Evolutionary conservation across 64 coral and sea anemone genomes (phyloP).

Genomic region (Actinia equina): DNA sequence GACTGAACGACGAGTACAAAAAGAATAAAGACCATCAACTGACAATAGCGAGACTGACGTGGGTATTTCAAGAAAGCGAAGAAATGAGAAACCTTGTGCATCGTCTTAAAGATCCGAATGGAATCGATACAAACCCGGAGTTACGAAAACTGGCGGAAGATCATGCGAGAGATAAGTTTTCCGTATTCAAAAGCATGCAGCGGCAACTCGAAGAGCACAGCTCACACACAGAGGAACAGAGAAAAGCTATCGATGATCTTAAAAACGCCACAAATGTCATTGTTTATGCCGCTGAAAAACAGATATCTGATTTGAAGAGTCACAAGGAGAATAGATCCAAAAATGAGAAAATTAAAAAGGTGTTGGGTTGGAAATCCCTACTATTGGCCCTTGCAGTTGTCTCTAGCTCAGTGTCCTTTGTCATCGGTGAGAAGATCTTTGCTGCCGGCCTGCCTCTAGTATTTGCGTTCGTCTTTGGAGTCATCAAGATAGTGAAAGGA

Average conservation of each 20-base stretch:
- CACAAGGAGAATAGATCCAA: neutral
- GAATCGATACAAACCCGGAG: neutral
- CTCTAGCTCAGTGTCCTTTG: neutral
- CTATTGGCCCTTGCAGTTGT: neutral
- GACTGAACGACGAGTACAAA: conserved; percentile 39
- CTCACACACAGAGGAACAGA: conserved; percentile 27
- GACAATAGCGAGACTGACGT: neutral
- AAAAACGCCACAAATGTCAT: conserved; percentile 13
- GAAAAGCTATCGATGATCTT: conserved; percentile 13
- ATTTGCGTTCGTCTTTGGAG: neutral
- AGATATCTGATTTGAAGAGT: neutral
- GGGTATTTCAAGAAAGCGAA: conserved; percentile 1
- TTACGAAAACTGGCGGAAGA: conserved; percentile 18
- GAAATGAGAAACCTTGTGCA: neutral
- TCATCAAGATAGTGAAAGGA: neutral
- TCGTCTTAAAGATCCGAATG: neutral
- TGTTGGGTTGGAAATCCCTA: neutral
- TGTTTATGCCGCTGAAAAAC: neutral
- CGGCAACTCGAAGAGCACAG: conserved; percentile 16
- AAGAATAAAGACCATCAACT: conserved; percentile 42
- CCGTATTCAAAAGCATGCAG: conserved; percentile 28
- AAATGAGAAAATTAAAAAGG: neutral
- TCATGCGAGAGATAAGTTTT: conserved; percentile 9
- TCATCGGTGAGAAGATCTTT: neutral
- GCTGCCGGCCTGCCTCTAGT: neutral